Conservation (phyloP, 1,140 invertebrate genomes). For the Bombus confusus region DNA sequence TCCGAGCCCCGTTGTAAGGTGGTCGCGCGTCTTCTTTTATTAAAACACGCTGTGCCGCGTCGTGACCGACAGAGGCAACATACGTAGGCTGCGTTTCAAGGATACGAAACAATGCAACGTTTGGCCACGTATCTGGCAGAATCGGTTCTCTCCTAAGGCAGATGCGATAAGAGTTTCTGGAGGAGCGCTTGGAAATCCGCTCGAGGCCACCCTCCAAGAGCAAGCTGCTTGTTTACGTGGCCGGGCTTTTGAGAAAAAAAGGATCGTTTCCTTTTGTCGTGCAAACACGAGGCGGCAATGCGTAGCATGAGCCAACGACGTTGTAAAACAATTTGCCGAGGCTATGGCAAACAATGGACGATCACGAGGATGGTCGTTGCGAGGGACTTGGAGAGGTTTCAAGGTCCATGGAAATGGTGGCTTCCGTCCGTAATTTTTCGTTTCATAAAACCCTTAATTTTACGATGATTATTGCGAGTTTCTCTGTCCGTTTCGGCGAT, state of each 20-base stretch:
- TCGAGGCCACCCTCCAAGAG: not conserved
- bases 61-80: not conserved
- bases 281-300: constrained; percentile 16
- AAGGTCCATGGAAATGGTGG: not conserved
- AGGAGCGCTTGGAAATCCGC: constrained; percentile 5
- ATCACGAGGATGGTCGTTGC: constrained; percentile 63
- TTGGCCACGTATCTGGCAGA: not conserved
- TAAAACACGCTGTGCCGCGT: not conserved
- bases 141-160: not conserved
- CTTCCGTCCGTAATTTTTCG: not conserved
- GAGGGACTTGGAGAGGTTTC: not conserved
- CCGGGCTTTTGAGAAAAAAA: not conserved
- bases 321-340: constrained; percentile 72
- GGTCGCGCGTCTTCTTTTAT: not conserved
- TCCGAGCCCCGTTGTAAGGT: too few relatives aligned
- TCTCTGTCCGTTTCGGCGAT: constrained; percentile 12
- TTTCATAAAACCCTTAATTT: constrained; percentile 64
- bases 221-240: not conserved
- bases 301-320: constrained; percentile 27
- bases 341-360: constrained; percentile 71
- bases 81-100: not conserved
- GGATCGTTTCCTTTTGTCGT: constrained; percentile 26
- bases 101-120: not conserved
- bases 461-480: constrained; percentile 64
- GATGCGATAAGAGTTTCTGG: not conserved